Conservation (phyloP, 2,113 vertebrate species). For the Cebidichthys violaceus region DNA sequence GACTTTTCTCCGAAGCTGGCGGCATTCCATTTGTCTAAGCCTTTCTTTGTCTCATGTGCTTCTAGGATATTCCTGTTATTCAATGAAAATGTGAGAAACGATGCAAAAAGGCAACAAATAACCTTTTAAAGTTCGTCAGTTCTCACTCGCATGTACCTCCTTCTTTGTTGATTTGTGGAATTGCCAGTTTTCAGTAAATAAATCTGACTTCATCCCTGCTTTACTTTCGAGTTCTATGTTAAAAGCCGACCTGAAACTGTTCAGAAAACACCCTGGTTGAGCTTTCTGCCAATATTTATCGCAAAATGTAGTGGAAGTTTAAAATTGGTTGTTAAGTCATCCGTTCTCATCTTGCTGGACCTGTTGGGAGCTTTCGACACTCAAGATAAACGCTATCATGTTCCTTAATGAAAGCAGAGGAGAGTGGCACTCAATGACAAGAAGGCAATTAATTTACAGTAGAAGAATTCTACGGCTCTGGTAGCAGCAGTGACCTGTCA, state of each 20-base stretch:
- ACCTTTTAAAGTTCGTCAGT: background rate
- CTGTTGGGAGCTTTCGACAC: background rate
- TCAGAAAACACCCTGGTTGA: background rate
- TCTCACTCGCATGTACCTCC: background rate
- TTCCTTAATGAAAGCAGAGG: background rate
- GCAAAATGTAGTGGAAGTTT: background rate
- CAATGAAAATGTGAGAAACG: background rate
- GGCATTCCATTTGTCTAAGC: background rate
- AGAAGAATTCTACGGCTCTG: background rate
- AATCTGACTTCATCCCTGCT: background rate
- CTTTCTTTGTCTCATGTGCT: background rate
- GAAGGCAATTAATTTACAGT: background rate
- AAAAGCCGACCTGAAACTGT: background rate
- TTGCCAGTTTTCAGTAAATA: background rate
- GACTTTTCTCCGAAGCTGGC: background rate
- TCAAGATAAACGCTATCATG: background rate
- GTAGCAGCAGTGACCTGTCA: background rate
- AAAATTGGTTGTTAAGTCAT: background rate
- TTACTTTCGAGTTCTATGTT: background rate
- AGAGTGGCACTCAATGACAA: background rate
- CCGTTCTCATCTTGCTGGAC: background rate
- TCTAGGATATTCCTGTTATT: background rate
- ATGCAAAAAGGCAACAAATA: background rate
- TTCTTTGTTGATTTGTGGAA: background rate
- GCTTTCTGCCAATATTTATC: background rate